These are phyloP conservation scores for Aphidius ervi DNA, from an alignment of 1,140 invertebrate genomes.

Conservation along the genomic window DNA sequence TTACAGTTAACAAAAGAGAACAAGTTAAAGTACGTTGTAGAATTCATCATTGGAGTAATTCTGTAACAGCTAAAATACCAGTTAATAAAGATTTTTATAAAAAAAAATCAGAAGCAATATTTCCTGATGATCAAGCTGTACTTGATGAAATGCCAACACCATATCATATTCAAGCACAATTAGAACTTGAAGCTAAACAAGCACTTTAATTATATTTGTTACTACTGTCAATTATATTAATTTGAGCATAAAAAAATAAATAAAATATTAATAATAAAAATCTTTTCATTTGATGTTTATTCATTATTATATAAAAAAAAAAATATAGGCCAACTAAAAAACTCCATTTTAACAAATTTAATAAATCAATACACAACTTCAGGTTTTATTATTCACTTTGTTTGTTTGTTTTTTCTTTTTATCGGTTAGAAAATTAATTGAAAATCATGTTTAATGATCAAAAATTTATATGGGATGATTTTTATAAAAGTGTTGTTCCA, in stretches of 20 bases:
- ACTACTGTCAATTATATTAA: background rate
- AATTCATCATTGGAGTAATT: slow-evolving; percentile 61
- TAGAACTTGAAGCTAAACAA: background rate
- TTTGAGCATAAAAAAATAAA: background rate
- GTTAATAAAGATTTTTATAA: slow-evolving; percentile 25
- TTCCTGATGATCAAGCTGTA: slow-evolving; percentile 42
- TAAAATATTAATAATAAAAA: background rate
- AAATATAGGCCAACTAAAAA: no score
- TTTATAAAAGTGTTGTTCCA: slow-evolving; percentile 41
- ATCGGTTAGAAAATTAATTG: background rate
- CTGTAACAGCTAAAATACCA: slow-evolving; percentile 12
- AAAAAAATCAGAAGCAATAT: slow-evolving; percentile 33
- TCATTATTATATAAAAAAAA: no score
- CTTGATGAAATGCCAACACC: slow-evolving; percentile 39
- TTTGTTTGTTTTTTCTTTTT: background rate
- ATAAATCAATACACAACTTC: slow-evolving; percentile 21
- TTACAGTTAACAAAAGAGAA: slow-evolving; percentile 75
- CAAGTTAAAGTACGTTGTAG: slow-evolving; percentile 65
- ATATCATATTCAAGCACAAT: slow-evolving; percentile 9
- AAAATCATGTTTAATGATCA: slow-evolving; percentile 28
- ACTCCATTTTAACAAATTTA: slow-evolving; percentile 5
- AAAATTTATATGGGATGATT: slow-evolving; percentile 55
- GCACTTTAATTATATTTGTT: background rate
- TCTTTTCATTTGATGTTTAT: no score
- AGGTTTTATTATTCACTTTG: slow-evolving; percentile 1